Base-by-base conservation (phyloP, 1,140 invertebrate genomes). In the Centruroides sculpturatus region DNA sequence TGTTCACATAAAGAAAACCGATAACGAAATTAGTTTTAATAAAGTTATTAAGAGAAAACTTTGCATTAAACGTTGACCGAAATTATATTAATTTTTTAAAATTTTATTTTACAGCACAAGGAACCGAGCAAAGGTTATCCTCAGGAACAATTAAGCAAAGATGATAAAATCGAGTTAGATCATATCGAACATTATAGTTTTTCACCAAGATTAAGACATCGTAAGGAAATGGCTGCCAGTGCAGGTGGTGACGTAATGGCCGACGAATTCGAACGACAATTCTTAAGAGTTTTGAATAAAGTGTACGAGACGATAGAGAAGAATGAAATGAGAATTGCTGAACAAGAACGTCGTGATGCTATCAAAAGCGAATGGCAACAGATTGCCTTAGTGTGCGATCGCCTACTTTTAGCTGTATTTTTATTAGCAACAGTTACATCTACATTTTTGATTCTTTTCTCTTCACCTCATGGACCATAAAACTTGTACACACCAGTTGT, bases 361-460 rank as follows among this genome's bases (percentile, higher is more conserved):
- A 74, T 78, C 59, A 75, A 75, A 60, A 66, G 77, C 35, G 81
- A 83, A 64, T 81, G 79, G 79, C 66, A 77, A 46, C 70, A 74
- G 52, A 69, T 81, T n/a, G 79, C 80, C 23, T 71, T 77, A 66
- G 73, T 74, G 52, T 72, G 81, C 6, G 80, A 82, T 68, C 66
- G 78, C 55, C 72, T 81, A 48, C 71, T 82, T 8, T 81, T 82
- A 68, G 80, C 77, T 72, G 69, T 81, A n/a, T 82, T 81, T 67
- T 71, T 80, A n/a, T 59, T 76, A 34, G 71, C 74, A 12, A 80
- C 79, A 3, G 61, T 74, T 23, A 62, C 67, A 48, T 67, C 70
- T 11, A 73, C 73, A 41, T 74, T 75, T 60, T 71, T 73, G 7
- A 74, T 74, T 48, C 64, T 74, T 60, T 74, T 74, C 64, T 73